Evolutionary conservation across 2,888 invertebrate genomes (phyloP), one percentile per base, ranked within the genome.

Genomic region (Charanyca ferruginea): DNA sequence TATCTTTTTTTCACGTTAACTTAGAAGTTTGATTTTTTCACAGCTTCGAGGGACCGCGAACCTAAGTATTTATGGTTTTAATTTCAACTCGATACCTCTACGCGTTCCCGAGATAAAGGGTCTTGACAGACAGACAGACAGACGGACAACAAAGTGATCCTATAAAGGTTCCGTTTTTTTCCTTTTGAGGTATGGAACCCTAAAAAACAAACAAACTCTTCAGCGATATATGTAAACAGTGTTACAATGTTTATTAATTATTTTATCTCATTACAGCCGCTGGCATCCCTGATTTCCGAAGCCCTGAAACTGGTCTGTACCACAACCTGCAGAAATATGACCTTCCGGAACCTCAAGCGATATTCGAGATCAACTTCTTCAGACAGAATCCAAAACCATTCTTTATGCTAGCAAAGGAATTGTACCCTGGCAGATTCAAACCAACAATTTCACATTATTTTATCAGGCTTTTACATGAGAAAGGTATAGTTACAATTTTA

Each of bases 201-300:
- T n/a, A n/a, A n/a, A n/a, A n/a, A n/a, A n/a, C n/a, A n/a, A n/a
- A n/a, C n/a, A n/a, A n/a, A n/a, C n/a, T n/a, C n/a, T n/a, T n/a
- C n/a, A n/a, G n/a, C n/a, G n/a, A n/a, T n/a, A 57, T 20, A 9
- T 20, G 11, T 11, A n/a, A 11, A 28, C 20, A n/a, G 5, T 23
- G 11, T 38, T 11, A 23, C 16, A 7, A 60, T 9, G 9, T 20
- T n/a, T n/a, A 38, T 16, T 63, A 2, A n/a, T 20, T 47, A 1
- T 38, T 20, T 3, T 1, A 35, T 57, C n/a, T 64, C 35, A 5
- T 92, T 96, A 66, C 89, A 98, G 98, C 98, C 85, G 98, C 98
- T 62, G 99, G 99, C 41, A 99, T 99, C 81, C 99, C 99, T 22
- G 99, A 99, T 90, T 99, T 99, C 90, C 97, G 99, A 23, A 98